Evolutionary conservation across 2,888 invertebrate genomes (phyloP).

Genomic region (Calameuta idolon): DNA sequence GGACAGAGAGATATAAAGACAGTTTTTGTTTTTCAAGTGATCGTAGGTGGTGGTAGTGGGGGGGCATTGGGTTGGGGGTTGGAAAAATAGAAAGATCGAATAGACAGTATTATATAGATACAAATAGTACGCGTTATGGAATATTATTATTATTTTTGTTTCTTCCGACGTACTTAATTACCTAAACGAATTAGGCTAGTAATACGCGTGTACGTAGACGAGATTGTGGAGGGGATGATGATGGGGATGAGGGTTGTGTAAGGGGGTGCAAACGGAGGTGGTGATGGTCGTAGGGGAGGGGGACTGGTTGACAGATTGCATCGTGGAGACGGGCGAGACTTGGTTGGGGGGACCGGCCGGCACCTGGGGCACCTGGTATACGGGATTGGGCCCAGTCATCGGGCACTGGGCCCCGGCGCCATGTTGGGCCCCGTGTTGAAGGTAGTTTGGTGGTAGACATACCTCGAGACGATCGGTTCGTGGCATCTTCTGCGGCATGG

Average conservation of each 20-base stretch:
- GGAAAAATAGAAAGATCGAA: no score
- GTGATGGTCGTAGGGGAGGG: conserved; percentile 59
- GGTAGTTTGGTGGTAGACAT: conserved; percentile 70
- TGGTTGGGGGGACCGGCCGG: conserved; percentile 64
- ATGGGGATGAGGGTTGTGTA: conserved; percentile 59
- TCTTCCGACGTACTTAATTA: no score
- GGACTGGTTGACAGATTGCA: conserved; percentile 64
- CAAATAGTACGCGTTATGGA: no score
- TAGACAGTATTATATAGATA: no score
- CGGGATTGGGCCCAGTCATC: conserved; percentile 57
- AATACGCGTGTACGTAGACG: conserved; percentile 66
- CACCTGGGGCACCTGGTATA: conserved; percentile 52
- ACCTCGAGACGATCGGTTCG: conserved; percentile 97
- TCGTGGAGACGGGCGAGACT: conserved; percentile 66
- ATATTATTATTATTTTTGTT: no score
- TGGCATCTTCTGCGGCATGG: conserved; percentile 92
- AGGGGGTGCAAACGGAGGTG: conserved; percentile 55
- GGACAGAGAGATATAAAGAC: no score
- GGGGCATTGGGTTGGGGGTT: no score
- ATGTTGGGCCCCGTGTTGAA: conserved; percentile 62
- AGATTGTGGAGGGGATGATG: conserved; percentile 63
- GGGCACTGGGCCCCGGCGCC: conserved; percentile 60
- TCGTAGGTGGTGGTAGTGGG: no score
- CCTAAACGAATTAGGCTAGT: conserved; percentile 39
- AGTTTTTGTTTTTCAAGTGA: no score